Evolutionary conservation across 2,888 invertebrate species (phyloP), one percentile per base, ranked within the genome.

Genomic region (Sphecodes monilicornis): DNA sequence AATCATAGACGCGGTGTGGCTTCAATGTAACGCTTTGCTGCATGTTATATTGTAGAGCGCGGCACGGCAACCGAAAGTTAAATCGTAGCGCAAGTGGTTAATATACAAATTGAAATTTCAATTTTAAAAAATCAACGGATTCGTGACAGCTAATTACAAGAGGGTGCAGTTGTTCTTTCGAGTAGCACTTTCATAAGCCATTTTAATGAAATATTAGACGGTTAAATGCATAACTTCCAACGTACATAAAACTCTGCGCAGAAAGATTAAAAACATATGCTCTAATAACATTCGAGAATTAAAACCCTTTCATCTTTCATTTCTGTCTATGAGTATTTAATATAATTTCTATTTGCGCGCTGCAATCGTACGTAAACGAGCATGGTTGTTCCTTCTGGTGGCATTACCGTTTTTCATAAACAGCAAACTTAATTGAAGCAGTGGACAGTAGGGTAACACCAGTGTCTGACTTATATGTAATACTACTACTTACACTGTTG

Each of bases 401-500:
- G 16, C 18, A 39, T 41, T 60, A 57, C 18, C 18, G 64, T 80
- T 36, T 16, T 46, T 54, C 50, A 36, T 43, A 72, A 80, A 22
- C 54, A 66, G 43, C 6, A 60, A 54, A 41, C 46, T 73, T 80
- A 74, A 73, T 80, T 22, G 26, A 54, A 69, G 68, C 46, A 74
- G 73, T 29, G 81, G 43, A 29, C 36, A 60, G 26, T 69, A 29
- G 36, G 26, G 22, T 11, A n/a, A 41, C 54, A 6, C 22, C n/a
- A 29, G 6, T 26, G 70, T 1, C 78, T 43, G 78, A 84, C 84
- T 84, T 74, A 71, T 66, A 57, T 64, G 26, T 29, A 39, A 60
- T 73, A 69, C 46, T 78, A 66, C 84, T 71, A 75, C 84, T 84
- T 68, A 71, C 60, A 54, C n/a, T 39, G 82, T 75, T 26, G 16